phyloP scores from a whole-genome alignment of 2,113 vertebrate genomes.

The Nycticorax nycticorax region DNA sequence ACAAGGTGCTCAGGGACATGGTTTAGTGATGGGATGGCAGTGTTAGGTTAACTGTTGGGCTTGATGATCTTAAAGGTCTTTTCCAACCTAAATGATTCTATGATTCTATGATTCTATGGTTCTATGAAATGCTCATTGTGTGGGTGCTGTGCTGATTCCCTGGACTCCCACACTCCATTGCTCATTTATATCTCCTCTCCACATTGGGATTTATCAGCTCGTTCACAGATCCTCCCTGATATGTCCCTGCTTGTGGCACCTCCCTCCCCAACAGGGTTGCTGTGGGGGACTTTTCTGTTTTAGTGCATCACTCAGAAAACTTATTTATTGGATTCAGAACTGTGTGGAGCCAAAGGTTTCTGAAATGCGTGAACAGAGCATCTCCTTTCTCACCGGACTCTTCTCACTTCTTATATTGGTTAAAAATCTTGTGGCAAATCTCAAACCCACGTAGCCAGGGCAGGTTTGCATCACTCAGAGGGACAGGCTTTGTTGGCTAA shows the following conservation, averaged over 20 bases:
- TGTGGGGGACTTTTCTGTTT: not conserved
- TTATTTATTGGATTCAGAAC: not conserved
- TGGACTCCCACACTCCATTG: not conserved
- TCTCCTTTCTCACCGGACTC: not conserved
- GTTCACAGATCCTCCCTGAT: constrained; percentile 1
- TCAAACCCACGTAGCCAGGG: not conserved
- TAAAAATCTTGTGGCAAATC: not conserved
- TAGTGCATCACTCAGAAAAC: not conserved
- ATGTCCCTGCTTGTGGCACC: not conserved
- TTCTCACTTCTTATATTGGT: not conserved
- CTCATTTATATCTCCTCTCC: constrained; percentile 45
- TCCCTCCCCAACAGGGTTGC: not conserved
- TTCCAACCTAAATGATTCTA: too few species aligned
- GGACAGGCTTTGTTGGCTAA: not conserved
- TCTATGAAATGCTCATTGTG: not conserved
- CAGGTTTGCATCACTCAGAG: not conserved
- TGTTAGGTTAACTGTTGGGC: too few species aligned
- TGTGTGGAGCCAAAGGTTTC: not conserved
- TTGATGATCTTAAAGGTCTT: too few species aligned
- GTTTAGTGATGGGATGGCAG: too few species aligned
- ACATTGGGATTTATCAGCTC: not conserved
- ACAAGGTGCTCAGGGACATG: too few species aligned
- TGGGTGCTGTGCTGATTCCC: constrained; percentile 2
- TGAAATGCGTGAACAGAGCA: not conserved
- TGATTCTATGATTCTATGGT: too few species aligned